phyloP scores from a whole-genome alignment of 2,113 vertebrate species.

The Crocuta crocuta region DNA sequence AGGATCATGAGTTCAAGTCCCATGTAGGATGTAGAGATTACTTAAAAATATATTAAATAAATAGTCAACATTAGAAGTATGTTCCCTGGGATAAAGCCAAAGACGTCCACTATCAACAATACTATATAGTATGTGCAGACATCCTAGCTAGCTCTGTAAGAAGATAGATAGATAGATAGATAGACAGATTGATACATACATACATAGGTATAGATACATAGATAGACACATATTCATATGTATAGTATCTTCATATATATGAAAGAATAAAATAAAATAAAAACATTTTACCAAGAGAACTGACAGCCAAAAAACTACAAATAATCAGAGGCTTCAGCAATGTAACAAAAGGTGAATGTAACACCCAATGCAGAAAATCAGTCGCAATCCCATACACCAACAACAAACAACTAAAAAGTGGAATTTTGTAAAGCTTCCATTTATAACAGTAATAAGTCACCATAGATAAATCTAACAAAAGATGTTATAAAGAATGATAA shows the following conservation, averaged over 20 bases:
- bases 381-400: background rate
- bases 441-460: background rate
- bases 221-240: background rate
- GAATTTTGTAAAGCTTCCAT: background rate
- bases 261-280: background rate
- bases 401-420: background rate
- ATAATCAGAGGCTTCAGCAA: background rate
- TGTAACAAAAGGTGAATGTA: background rate
- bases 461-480: conserved; percentile 18
- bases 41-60: background rate
- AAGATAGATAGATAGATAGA: background rate
- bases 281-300: background rate
- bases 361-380: background rate
- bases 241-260: background rate
- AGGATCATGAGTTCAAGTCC: too few species aligned
- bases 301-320: background rate
- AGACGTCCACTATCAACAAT: background rate
- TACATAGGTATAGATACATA: background rate
- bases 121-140: background rate
- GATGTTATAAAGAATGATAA: conserved; percentile 3
- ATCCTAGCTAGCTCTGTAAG: background rate
- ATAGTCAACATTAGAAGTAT: background rate
- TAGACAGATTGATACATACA: too few species aligned
- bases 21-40: too few species aligned
- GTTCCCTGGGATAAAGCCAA: background rate